Conservation (phyloP, 2,888 invertebrate genomes). For the Anodontia alba region DNA sequence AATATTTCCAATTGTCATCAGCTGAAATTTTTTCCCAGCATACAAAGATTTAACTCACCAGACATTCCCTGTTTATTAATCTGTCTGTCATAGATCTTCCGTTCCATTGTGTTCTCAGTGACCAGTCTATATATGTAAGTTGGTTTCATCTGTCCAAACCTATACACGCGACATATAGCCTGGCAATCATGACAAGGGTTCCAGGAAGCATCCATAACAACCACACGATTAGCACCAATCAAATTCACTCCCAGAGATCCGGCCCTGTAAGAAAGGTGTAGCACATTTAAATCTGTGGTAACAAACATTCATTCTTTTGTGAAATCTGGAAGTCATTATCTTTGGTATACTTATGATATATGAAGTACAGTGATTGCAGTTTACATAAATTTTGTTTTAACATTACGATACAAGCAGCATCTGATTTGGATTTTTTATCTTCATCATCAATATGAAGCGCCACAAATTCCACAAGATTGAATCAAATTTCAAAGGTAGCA, state of each 20-base stretch:
- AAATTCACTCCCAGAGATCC: constrained; percentile 99
- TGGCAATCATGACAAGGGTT: constrained; percentile 97
- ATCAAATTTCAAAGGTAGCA: too few species aligned
- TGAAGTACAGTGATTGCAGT: too few species aligned
- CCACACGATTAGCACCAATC: constrained; percentile 98
- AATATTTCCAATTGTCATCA: too few species aligned
- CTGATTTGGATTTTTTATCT: too few species aligned
- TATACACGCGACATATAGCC: constrained; percentile 98
- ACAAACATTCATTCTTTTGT: neutral
- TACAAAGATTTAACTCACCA: constrained; percentile 74
- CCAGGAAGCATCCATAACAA: constrained; percentile 99
- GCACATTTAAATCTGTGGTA: too few species aligned
- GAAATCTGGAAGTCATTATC: neutral
- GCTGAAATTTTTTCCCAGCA: too few species aligned
- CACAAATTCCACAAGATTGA: too few species aligned
- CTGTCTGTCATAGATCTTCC: constrained; percentile 99
- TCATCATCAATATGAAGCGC: too few species aligned
- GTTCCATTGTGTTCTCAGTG: constrained; percentile 98
- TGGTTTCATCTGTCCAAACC: constrained; percentile 96
- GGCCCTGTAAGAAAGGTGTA: constrained; percentile 87
- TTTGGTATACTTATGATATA: too few species aligned
- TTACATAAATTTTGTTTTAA: too few species aligned
- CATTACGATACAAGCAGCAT: too few species aligned
- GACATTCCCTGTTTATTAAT: constrained; percentile 99
- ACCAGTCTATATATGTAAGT: constrained; percentile 98